Evolutionary conservation across 2,888 invertebrate genomes (phyloP).

Genomic region (Dione vanillae): DNA sequence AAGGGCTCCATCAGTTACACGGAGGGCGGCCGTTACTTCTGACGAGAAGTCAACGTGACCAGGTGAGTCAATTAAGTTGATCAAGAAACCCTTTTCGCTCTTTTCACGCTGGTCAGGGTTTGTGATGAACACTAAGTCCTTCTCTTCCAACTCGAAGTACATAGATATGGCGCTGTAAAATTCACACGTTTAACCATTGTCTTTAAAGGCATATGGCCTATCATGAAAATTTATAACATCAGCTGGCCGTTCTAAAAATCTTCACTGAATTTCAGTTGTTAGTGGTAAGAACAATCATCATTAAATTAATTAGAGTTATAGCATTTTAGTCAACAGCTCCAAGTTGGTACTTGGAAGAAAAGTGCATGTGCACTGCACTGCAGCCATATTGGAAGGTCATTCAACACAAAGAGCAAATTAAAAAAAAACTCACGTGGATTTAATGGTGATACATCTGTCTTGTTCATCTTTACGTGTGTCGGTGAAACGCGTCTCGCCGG

Average conservation of each 20-base stretch:
- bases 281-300: slow-evolving; percentile 85
- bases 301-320: slow-evolving; percentile 26
- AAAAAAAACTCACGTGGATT: slow-evolving; percentile 94
- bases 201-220: slow-evolving; percentile 6
- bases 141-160: slow-evolving; percentile 98
- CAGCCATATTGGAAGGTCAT: slow-evolving; percentile 43
- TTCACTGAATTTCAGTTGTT: slow-evolving; percentile 70
- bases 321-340: neutral
- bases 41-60: slow-evolving; percentile 99
- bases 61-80: slow-evolving; percentile 99
- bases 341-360: slow-evolving; percentile 4
- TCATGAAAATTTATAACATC: slow-evolving; percentile 52
- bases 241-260: slow-evolving; percentile 85
- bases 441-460: slow-evolving; percentile 99
- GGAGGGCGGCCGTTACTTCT: slow-evolving; percentile 99
- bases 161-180: slow-evolving; percentile 96
- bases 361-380: slow-evolving; percentile 27
- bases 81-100: slow-evolving; percentile 97
- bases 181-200: slow-evolving; percentile 25
- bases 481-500: slow-evolving; percentile 99
- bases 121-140: slow-evolving; percentile 97
- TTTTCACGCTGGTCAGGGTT: slow-evolving; percentile 95
- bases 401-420: slow-evolving; percentile 51
- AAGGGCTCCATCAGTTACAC: slow-evolving; percentile 99
- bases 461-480: slow-evolving; percentile 99